These are phyloP conservation scores for Poecilia gillii DNA, from an alignment of 2,797 vertebrate species.

Conservation along the genomic window DNA sequence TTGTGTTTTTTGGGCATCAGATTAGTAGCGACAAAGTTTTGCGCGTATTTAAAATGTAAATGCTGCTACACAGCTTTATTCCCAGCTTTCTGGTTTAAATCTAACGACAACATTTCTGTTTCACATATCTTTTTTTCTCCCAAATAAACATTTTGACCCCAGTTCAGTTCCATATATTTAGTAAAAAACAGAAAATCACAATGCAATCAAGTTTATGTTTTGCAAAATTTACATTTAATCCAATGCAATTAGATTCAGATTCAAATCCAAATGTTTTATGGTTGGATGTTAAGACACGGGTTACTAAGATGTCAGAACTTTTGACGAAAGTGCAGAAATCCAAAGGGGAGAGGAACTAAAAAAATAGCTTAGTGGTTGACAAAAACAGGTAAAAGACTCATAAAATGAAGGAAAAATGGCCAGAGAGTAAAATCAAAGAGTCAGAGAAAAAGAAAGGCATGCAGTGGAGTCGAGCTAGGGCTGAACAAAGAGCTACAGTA, in stretches of 20 bases:
- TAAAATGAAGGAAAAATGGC: not conserved
- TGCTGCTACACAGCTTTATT: not conserved
- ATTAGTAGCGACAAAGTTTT: too few relatives aligned
- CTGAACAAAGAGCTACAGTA: conserved; percentile 80
- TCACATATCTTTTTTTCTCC: not conserved
- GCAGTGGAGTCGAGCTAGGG: conserved; percentile 65
- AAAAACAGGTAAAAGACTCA: not conserved
- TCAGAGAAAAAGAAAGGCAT: conserved; percentile 19
- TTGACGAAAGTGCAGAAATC: not conserved
- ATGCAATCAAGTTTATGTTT: not conserved
- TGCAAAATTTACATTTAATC: not conserved
- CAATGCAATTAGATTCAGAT: not conserved
- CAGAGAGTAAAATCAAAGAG: conserved; percentile 7
- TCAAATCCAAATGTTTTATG: not conserved
- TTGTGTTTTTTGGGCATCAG: not conserved
- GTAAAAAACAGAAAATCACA: not conserved
- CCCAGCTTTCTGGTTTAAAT: not conserved
- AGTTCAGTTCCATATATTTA: not conserved
- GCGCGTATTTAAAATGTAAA: too few relatives aligned
- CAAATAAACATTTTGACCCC: not conserved
- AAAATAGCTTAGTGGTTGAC: not conserved
- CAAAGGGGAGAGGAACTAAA: not conserved
- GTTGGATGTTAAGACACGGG: not conserved
- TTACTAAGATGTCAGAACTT: not conserved
- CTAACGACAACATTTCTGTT: not conserved